Evolutionary conservation across 1,140 invertebrate species (phyloP).

Genomic region (Mercenaria mercenaria): DNA sequence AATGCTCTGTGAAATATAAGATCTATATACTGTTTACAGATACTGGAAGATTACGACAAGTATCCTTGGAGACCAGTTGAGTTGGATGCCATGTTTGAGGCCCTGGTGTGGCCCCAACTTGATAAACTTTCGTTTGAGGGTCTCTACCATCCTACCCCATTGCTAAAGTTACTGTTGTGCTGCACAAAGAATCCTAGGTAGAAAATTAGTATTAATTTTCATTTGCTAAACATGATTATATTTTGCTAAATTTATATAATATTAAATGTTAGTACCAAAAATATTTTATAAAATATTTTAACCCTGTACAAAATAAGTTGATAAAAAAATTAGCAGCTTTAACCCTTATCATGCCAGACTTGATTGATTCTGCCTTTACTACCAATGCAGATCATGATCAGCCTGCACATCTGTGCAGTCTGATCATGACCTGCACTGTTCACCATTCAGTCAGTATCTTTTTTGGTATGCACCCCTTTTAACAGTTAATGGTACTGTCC

Average conservation of each 20-base stretch:
- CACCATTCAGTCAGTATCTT: no score
- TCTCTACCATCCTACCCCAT: conserved; percentile 92
- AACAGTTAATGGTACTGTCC: no score
- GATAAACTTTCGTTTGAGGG: conserved; percentile 91
- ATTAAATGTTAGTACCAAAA: neutral
- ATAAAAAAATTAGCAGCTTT: no score
- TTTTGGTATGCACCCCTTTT: no score
- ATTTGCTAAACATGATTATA: neutral
- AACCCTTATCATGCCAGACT: no score
- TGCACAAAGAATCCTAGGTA: conserved; percentile 92
- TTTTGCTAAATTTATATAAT: neutral
- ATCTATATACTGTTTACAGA: conserved; percentile 86
- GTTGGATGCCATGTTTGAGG: conserved; percentile 91
- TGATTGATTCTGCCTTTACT: no score
- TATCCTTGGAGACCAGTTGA: conserved; percentile 91
- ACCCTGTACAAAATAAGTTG: no score
- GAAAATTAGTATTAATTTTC: neutral
- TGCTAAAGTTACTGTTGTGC: conserved; percentile 91
- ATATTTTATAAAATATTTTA: no score
- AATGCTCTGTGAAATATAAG: no score
- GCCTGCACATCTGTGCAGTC: no score
- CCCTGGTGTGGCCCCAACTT: conserved; percentile 91
- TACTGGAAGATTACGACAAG: conserved; percentile 93
- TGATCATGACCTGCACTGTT: no score
- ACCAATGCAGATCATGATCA: no score